These are phyloP conservation scores for Sphyrna mokarran DNA, from an alignment of 2,113 vertebrate genomes.

Conservation along the genomic window DNA sequence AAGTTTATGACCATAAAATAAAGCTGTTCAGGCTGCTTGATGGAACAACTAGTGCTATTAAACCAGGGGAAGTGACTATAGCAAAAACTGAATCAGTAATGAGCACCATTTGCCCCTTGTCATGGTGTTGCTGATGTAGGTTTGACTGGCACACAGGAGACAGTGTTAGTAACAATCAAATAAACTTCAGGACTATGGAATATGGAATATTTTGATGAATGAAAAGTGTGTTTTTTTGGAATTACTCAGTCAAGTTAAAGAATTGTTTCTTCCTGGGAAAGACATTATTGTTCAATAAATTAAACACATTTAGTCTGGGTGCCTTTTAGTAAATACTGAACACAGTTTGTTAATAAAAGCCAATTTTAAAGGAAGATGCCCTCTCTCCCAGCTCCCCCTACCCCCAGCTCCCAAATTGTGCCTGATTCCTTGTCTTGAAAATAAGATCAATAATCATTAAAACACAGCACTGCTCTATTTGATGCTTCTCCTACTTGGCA, in stretches of 20 bases:
- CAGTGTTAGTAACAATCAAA: neutral
- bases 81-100: neutral
- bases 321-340: neutral
- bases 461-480: neutral
- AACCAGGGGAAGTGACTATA: neutral
- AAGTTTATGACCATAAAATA: neutral
- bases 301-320: neutral
- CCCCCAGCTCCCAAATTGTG: neutral
- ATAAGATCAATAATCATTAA: neutral
- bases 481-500: neutral
- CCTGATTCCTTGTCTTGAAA: neutral
- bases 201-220: neutral
- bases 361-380: neutral
- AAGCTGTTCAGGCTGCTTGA: neutral
- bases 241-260: neutral
- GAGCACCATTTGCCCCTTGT: neutral
- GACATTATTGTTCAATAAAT: neutral
- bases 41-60: neutral
- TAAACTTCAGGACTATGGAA: neutral
- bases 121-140: neutral
- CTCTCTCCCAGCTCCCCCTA: too few relatives aligned
- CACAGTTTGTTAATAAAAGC: neutral
- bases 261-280: neutral
- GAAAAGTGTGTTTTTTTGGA: neutral
- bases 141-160: neutral